phyloP scores from a whole-genome alignment of 2,797 vertebrate genomes.

The Acanthiza pusilla region DNA sequence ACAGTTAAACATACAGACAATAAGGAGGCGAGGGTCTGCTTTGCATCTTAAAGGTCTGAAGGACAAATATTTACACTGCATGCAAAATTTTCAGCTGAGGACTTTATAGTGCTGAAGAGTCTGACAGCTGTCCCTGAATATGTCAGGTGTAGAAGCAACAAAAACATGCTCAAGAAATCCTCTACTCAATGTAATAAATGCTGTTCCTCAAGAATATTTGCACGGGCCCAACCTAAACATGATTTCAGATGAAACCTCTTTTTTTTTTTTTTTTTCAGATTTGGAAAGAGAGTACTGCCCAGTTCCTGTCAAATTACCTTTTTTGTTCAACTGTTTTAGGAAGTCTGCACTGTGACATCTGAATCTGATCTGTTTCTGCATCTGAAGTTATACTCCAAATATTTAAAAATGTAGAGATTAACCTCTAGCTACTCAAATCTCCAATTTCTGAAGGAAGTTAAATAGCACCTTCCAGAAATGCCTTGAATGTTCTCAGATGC shows the following conservation, averaged over 20 bases:
- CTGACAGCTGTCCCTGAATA: neutral
- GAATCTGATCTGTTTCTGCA: neutral
- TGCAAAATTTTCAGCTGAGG: neutral
- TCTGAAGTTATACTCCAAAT: neutral
- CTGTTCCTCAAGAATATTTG: neutral
- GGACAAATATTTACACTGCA: neutral
- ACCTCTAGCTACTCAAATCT: neutral
- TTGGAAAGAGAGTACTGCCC: fast-evolving
- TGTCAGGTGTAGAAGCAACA: neutral
- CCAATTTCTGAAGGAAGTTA: neutral
- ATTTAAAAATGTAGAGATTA: neutral
- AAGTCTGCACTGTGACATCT: neutral
- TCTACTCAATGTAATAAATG: neutral
- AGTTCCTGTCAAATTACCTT: neutral
- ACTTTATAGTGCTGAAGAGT: neutral
- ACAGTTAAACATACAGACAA: neutral
- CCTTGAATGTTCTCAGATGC: neutral
- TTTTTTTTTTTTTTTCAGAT: neutral
- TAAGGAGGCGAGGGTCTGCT: neutral
- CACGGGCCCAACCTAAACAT: neutral
- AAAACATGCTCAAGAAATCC: neutral
- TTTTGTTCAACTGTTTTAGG: neutral
- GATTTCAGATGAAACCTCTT: neutral
- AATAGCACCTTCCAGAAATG: neutral
- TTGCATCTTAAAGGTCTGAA: neutral